Base-by-base conservation (phyloP, 2,797 vertebrate species). In the Pteropus rufus region DNA sequence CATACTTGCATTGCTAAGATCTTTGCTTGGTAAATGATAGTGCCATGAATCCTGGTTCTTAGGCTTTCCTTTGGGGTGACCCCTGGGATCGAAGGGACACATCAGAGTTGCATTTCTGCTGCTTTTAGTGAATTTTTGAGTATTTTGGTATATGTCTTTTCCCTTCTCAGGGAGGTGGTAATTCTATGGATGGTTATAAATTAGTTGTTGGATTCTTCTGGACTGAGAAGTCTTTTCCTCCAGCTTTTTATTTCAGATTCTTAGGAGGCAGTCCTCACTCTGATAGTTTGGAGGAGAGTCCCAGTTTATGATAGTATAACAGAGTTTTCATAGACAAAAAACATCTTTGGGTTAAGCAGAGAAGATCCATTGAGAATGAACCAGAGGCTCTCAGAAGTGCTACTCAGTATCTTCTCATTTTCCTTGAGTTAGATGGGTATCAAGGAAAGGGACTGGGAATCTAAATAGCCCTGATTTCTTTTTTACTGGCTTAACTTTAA, bases 121-220 rank as follows among this genome's bases (percentile, higher is more conserved):
- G 16, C 69, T 82, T 84, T 31, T 12, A 64, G 29, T 87, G 69
- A 65, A 39, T 72, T 89, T 75, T 76, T 92, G 26, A 95, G 11
- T 90, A 26, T 84, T 95, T 97, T 93, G 34, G 26, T 67, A 3
- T 46, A 6, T 69, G n/a, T 79, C 16, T 91, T 23, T 81, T 91
- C 10, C 29, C n/a, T 82, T 93, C 36, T 88, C 1, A 41, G 69
- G 21, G 11, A 89, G 70, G 10, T 52, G 76, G 5, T 72, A 62
- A 0, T 69, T 89, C 79, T 88, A 0, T 69, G 26, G 44, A 39
- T 85, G 73, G 7, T 62, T 5, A 23, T 88, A 41, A 95, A 36
- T 87, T 67, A 76, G 8, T 92, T 64, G 60, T 89, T 89, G 21
- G 31, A 54, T 95, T 89, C 73, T 95, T 93, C 26, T 60, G 65